Conservation (phyloP, 2,113 vertebrate genomes). For the Neotoma lepida region DNA sequence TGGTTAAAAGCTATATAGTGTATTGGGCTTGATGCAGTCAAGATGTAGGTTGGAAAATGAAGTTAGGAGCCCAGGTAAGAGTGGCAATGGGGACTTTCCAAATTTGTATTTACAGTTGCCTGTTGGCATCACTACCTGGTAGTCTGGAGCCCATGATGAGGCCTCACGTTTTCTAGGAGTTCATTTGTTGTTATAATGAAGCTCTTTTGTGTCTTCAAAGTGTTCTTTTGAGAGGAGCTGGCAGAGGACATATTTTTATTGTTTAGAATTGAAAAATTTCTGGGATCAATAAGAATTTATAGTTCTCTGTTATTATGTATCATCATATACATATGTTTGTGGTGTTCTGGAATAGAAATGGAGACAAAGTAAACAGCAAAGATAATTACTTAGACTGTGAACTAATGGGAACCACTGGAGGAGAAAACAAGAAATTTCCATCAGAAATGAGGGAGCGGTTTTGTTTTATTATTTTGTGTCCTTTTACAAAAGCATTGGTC, state of each 20-base stretch:
- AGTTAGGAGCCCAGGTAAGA: not conserved
- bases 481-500: constrained; percentile 62
- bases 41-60: constrained; percentile 43
- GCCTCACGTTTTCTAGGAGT: not conserved
- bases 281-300: constrained; percentile 74
- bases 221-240: constrained; percentile 53
- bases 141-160: not conserved
- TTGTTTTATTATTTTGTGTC: constrained; percentile 62
- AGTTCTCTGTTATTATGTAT: constrained; percentile 67
- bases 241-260: constrained; percentile 62
- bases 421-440: constrained; percentile 63
- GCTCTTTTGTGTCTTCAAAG: constrained; percentile 49
- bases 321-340: constrained; percentile 42
- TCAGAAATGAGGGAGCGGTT: constrained; percentile 62
- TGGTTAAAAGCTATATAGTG: constrained; percentile 59
- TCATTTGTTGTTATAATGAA: constrained; percentile 63
- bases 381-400: constrained; percentile 2
- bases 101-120: constrained; percentile 16
- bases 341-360: constrained; percentile 61
- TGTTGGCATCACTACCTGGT: constrained; percentile 55
- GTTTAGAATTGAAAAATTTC: constrained; percentile 63
- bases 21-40: constrained; percentile 29
- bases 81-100: not conserved
- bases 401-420: constrained; percentile 56
- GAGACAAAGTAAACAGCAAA: constrained; percentile 55